Evolutionary conservation across 2,113 vertebrate genomes (phyloP).

Genomic region (Festucalex cinctus): DNA sequence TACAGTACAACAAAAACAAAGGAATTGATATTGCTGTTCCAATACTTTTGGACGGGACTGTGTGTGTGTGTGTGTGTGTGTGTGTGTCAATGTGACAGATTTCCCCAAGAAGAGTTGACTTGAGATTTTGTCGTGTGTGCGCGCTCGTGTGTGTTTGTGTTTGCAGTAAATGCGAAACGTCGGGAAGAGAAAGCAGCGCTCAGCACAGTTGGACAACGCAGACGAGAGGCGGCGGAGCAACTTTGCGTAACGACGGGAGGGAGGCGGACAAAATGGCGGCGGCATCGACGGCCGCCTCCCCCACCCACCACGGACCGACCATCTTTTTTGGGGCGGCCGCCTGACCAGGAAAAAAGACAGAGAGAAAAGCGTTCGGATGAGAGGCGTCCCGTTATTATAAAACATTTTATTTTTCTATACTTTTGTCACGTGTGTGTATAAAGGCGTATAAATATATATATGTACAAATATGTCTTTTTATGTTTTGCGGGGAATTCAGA

Average conservation of each 20-base stretch:
- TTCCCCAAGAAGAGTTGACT: too few relatives aligned
- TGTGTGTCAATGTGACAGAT: too few relatives aligned
- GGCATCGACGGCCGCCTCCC: conserved; percentile 61
- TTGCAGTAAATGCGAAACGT: conserved; percentile 73
- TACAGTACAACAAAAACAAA: too few relatives aligned
- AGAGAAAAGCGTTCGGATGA: conserved; percentile 52
- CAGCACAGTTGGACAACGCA: conserved; percentile 64
- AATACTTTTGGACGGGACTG: too few relatives aligned
- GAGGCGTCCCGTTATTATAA: conserved; percentile 70
- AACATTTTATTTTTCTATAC: conserved; percentile 80
- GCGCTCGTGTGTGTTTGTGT: conserved; percentile 54
- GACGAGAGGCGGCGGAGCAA: conserved; percentile 70
- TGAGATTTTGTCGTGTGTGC: too few relatives aligned
- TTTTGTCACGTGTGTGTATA: conserved; percentile 76
- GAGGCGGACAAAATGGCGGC: conserved; percentile 56
- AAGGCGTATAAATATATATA: conserved; percentile 70
- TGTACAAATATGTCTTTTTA: conserved; percentile 71
- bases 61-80: too few relatives aligned
- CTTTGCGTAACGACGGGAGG: conserved; percentile 57
- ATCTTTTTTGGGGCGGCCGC: conserved; percentile 39
- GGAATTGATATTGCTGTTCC: too few relatives aligned
- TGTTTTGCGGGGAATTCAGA: conserved; percentile 65
- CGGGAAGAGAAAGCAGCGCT: conserved; percentile 53
- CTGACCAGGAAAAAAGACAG: conserved; percentile 12
- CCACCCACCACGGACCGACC: conserved; percentile 56